phyloP scores from a whole-genome alignment of 2,888 invertebrate species.

The Philereme vetulata region DNA sequence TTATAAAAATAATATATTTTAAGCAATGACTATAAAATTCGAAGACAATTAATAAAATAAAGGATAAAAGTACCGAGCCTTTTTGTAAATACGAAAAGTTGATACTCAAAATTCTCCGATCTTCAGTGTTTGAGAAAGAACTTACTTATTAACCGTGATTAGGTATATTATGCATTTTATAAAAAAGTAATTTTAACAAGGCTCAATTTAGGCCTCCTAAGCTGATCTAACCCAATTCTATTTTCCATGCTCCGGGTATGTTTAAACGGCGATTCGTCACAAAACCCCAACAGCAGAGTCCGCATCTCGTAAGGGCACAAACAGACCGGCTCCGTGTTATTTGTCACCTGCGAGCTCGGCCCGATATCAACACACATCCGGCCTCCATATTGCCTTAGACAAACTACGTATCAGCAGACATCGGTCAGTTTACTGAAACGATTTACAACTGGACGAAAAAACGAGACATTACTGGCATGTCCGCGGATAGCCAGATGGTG shows the following conservation, averaged over 20 bases:
- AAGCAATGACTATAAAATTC: too few species aligned
- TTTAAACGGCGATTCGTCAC: not conserved
- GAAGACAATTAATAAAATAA: too few species aligned
- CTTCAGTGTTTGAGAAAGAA: too few species aligned
- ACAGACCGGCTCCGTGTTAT: conserved; percentile 5
- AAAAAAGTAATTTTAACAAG: too few species aligned
- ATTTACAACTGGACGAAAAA: not conserved
- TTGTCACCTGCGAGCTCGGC: conserved; percentile 7
- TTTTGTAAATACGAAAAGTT: too few species aligned
- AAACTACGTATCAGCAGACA: conserved; percentile 24
- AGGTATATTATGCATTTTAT: too few species aligned
- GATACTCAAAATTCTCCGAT: too few species aligned
- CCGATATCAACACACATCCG: conserved; percentile 17
- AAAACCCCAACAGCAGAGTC: not conserved
- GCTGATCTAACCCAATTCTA: not conserved
- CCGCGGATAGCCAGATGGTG: too few species aligned
- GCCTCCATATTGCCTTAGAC: conserved; percentile 18
- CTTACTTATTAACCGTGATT: too few species aligned
- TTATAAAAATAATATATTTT: too few species aligned
- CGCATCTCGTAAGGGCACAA: conserved; percentile 6
- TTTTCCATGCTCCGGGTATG: not conserved
- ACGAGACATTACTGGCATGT: not conserved
- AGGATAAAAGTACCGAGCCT: too few species aligned
- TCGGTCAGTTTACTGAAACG: conserved; percentile 9
- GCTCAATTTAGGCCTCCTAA: too few species aligned